These are phyloP conservation scores for Neodiprion pinetum DNA, from an alignment of 1,140 invertebrate genomes.

Conservation along the genomic window DNA sequence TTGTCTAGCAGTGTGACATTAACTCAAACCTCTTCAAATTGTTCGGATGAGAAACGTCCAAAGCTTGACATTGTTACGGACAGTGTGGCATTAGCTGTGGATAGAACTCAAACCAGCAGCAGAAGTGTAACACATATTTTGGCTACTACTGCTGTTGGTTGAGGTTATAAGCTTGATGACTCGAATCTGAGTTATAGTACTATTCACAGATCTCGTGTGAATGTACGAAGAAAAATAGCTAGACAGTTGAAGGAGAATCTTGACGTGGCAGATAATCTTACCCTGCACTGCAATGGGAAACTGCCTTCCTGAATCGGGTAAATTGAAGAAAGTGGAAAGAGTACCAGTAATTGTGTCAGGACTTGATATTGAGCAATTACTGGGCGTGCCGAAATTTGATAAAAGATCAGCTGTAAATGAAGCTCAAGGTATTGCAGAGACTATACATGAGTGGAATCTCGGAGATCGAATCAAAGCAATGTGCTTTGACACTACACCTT, in stretches of 20 bases:
- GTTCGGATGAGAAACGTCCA: background rate
- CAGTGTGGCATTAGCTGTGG: slow-evolving; percentile 21
- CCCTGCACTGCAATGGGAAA: slow-evolving; percentile 31
- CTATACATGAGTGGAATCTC: slow-evolving; percentile 28
- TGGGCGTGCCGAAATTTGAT: slow-evolving; percentile 42
- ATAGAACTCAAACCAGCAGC: slow-evolving; percentile 26
- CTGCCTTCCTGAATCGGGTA: slow-evolving; percentile 33
- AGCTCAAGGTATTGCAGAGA: slow-evolving; percentile 35
- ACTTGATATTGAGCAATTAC: slow-evolving; percentile 33
- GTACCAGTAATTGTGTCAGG: slow-evolving; percentile 40
- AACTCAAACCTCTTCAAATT: too few relatives aligned
- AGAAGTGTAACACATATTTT: slow-evolving; percentile 29
- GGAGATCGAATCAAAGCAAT: slow-evolving; percentile 27
- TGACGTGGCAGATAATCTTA: slow-evolving; percentile 17
- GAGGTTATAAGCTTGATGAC: slow-evolving; percentile 21
- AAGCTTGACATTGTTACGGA: slow-evolving; percentile 28
- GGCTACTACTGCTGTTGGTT: slow-evolving; percentile 13
- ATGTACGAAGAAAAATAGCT: slow-evolving; percentile 21
- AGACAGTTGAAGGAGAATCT: slow-evolving; percentile 31
- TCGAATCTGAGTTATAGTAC: slow-evolving; percentile 24
- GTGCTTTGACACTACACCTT: slow-evolving; percentile 33
- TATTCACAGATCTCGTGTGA: slow-evolving; percentile 17
- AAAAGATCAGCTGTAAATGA: slow-evolving; percentile 35
- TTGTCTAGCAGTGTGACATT: too few relatives aligned
- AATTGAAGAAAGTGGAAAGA: slow-evolving; percentile 40